A percentile compares a stretch with the other conserved stretches of the same genome.
phyloP scores from a whole-genome alignment of 2,113 vertebrate genomes.

The Thamnophis sirtalis region DNA sequence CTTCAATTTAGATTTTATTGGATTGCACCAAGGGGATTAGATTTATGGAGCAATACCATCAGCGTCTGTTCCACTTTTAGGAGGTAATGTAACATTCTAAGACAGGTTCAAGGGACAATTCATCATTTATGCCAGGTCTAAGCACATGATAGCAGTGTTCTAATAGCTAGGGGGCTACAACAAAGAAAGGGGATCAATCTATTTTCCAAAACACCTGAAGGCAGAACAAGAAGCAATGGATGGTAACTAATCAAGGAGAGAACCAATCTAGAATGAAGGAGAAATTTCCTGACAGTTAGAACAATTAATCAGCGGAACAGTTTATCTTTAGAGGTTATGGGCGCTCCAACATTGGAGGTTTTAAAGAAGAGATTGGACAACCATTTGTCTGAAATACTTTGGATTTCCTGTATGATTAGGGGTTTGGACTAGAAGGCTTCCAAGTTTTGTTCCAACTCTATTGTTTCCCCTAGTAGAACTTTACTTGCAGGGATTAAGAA shows the following conservation, averaged over 20 bases:
- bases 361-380: neutral
- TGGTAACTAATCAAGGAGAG: neutral
- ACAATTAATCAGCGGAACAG: neutral
- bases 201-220: neutral
- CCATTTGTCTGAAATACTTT: neutral
- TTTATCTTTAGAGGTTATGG: neutral
- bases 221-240: neutral
- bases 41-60: slow-evolving; percentile 7
- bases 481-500: neutral
- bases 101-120: neutral
- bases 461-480: neutral
- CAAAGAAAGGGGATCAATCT: neutral
- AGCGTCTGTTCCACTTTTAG: neutral
- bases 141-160: neutral
- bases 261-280: neutral
- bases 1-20: slow-evolving; percentile 1
- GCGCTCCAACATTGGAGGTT: neutral
- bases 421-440: neutral
- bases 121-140: neutral
- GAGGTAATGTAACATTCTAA: neutral
- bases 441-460: neutral
- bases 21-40: slow-evolving; percentile 4
- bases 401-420: too few relatives aligned
- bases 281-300: neutral
- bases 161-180: neutral